A percentile compares a stretch with the other conserved stretches of the same genome.
Evolutionary conservation across 2,113 vertebrate genomes (phyloP).

Genomic region (Notarius lentiginosus): DNA sequence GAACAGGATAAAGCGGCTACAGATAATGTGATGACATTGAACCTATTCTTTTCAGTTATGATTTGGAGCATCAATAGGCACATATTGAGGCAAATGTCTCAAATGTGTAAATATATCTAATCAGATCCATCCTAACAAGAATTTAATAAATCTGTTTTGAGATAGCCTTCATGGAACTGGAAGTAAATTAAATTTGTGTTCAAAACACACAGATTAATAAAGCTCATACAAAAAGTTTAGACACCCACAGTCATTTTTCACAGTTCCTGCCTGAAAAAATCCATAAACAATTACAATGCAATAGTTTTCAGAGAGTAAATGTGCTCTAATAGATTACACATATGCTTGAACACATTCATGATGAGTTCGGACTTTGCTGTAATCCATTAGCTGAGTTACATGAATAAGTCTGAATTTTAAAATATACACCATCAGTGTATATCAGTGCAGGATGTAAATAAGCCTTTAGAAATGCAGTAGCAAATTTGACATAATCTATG

Average conservation of each 20-base stretch:
- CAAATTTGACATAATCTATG: not conserved
- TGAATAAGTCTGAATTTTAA: not conserved
- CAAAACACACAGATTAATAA: not conserved
- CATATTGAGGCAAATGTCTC: not conserved
- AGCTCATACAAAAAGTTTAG: not conserved
- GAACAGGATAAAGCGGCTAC: no score
- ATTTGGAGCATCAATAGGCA: not conserved
- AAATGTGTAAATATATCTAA: not conserved
- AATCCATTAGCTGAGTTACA: not conserved
- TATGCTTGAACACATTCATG: not conserved
- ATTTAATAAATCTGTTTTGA: conserved; percentile 5
- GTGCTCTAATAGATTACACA: not conserved
- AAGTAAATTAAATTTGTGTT: not conserved
- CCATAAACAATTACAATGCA: not conserved
- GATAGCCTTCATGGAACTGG: not conserved
- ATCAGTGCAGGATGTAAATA: not conserved
- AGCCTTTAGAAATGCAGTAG: not conserved
- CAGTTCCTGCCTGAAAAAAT: not conserved
- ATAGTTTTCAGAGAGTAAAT: not conserved
- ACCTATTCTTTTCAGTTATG: not conserved
- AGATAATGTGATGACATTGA: not conserved
- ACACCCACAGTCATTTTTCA: not conserved
- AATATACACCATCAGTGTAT: not conserved
- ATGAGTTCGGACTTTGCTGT: not conserved
- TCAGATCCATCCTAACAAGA: not conserved